These are phyloP conservation scores for Agrotis ipsilon DNA, from an alignment of 2,888 invertebrate genomes.

Conservation along the genomic window DNA sequence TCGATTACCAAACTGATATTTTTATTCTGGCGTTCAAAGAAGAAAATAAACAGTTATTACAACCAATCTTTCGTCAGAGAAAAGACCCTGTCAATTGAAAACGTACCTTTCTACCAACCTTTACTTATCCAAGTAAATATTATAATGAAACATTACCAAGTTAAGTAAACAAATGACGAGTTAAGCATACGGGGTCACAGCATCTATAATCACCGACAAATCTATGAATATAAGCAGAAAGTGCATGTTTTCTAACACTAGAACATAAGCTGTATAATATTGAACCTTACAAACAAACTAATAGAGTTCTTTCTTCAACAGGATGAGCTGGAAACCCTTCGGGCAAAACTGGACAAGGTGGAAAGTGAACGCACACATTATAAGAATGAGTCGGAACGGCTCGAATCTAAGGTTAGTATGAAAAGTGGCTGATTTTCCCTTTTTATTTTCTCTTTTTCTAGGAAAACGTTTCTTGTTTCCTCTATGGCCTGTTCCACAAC, in stretches of 20 bases:
- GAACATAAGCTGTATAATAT: background rate
- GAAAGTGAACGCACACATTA: constrained; percentile 96
- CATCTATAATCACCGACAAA: constrained; percentile 61
- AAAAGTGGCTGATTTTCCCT: constrained; percentile 28
- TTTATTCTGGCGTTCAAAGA: background rate
- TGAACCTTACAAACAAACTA: constrained; percentile 2
- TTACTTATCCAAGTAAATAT: constrained; percentile 16
- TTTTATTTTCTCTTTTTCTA: constrained; percentile 30
- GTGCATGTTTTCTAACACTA: constrained; percentile 50
- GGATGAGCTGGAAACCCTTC: constrained; percentile 96
- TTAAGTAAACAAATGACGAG: constrained; percentile 41
- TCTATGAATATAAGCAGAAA: constrained; percentile 51
- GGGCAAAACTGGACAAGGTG: constrained; percentile 95
- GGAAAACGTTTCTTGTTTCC: constrained; percentile 34
- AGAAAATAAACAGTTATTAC: background rate
- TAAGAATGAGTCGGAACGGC: constrained; percentile 96
- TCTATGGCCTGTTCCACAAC: background rate
- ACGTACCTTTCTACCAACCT: background rate
- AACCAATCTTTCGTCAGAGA: background rate
- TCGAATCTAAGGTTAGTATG: constrained; percentile 96
- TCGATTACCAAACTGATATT: no score
- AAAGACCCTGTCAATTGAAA: background rate
- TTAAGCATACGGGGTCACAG: constrained; percentile 55
- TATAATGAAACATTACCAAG: constrained; percentile 45
- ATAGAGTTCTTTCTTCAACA: constrained; percentile 81